A percentile compares a stretch with the other conserved stretches of the same genome.
These are phyloP conservation scores for Drosophila kepulauana DNA, from an alignment of 1,140 invertebrate genomes.

Conservation along the genomic window DNA sequence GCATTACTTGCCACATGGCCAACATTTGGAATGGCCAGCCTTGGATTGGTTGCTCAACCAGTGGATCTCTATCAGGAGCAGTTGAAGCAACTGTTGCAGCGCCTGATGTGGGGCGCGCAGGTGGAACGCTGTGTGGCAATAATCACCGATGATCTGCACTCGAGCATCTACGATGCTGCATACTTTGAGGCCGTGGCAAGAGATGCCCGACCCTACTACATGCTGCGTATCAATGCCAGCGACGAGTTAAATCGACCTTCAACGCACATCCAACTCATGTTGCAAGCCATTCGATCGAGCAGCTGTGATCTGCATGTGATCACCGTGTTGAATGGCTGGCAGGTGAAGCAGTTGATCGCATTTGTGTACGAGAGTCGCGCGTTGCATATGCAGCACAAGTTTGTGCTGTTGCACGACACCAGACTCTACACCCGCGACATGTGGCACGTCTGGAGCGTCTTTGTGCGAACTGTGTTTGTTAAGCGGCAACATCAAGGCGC, in stretches of 20 bases:
- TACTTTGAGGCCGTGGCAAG: conserved; percentile 57
- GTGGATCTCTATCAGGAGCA: conserved; percentile 41
- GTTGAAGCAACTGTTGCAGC: conserved; percentile 52
- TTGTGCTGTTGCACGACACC: conserved; percentile 89
- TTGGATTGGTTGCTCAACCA: neutral
- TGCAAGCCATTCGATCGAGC: conserved; percentile 87
- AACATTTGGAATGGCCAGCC: neutral
- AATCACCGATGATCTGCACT: conserved; percentile 72
- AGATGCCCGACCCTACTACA: conserved; percentile 34
- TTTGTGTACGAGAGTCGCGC: conserved; percentile 90
- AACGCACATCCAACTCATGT: conserved; percentile 86
- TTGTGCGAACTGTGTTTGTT: conserved; percentile 91
- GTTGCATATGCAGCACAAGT: conserved; percentile 89
- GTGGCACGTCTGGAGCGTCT: conserved; percentile 91
- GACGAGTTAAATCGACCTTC: conserved; percentile 89
- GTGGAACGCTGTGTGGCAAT: conserved; percentile 69
- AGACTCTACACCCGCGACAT: conserved; percentile 88
- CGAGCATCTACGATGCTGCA: conserved; percentile 52
- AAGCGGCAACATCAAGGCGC: conserved; percentile 29
- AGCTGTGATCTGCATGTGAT: conserved; percentile 91
- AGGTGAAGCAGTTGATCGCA: conserved; percentile 88
- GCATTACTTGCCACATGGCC: conserved; percentile 13
- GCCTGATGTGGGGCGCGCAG: conserved; percentile 51
- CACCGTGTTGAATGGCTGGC: conserved; percentile 89
- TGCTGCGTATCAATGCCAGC: conserved; percentile 84